Evolutionary conservation across 1,140 invertebrate genomes (phyloP), one percentile per base, ranked within the genome.

Genomic region (Whitmania pigra): DNA sequence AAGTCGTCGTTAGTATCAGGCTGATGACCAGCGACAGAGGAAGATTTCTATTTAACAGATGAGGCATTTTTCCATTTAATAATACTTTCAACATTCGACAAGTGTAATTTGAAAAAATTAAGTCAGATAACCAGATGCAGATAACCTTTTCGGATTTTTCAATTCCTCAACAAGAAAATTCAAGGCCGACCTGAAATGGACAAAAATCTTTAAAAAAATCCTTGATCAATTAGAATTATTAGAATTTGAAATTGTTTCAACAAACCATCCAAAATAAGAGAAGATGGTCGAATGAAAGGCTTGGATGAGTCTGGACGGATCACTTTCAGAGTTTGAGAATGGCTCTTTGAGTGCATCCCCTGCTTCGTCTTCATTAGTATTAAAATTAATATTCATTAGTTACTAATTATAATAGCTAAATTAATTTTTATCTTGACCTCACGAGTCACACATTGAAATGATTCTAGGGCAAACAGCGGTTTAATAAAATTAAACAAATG

Each of bases 131-230:
- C 11, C 0, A 63, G 57, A 7, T 6, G 11, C 79, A 82, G n/a
- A n/a, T n/a, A n/a, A 91, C 89, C 88, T 88, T 69, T 93, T 89
- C 3, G 94, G 93, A 82, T 97, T 91, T 82, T 96, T 93, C 63
- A 97, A 81, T 83, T 97, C 94, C 82, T 97, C 94, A 77, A 95
- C 94, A 71, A 97, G 92, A 80, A 96, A 97, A 82, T 96, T 96
- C 77, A 96, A 84, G 79, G 94, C 94, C 83, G 95, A 94, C 90
- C 89, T 91, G 72, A 17, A 77, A 75, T 31, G 36, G 22, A 63
- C 9, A 22, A 63, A 15, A 63, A 1, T 1, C 9, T 1, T 17
- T 63, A 11, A 7, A 25, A 63, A 63, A 17, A 63, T 1, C 20
- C 22, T n/a, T 63, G 11, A 63, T 17, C 57, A 63, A 18, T 31